Evolutionary conservation across 1,140 invertebrate genomes (phyloP).

Genomic region (Bombus haemorrhoidalis): DNA sequence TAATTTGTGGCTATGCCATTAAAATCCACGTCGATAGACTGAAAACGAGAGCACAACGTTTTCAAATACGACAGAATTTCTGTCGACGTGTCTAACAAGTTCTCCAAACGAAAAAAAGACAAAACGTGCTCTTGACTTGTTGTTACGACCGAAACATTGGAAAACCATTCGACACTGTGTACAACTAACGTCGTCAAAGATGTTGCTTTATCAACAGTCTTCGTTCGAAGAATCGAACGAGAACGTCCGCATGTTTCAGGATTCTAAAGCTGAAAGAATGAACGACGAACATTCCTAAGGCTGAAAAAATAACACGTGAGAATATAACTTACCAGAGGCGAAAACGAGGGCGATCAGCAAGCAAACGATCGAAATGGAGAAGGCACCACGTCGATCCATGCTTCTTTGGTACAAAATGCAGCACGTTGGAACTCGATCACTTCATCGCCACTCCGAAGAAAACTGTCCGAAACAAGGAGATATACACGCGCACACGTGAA

Average conservation of each 20-base stretch:
- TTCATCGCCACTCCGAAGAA: slow-evolving; percentile 19
- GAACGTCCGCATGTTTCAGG: too few species aligned
- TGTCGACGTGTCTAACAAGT: background rate
- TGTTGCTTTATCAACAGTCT: too few species aligned
- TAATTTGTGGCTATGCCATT: background rate
- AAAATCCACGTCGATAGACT: background rate
- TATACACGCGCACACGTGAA: slow-evolving; percentile 28
- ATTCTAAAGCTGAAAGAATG: too few species aligned
- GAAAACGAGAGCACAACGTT: background rate
- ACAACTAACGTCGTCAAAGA: background rate
- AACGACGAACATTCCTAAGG: too few species aligned
- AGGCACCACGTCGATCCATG: slow-evolving; percentile 21
- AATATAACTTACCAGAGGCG: slow-evolving; percentile 28
- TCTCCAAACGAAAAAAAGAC: background rate
- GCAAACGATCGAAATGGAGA: slow-evolving; percentile 26
- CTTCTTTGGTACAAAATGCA: background rate
- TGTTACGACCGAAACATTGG: background rate
- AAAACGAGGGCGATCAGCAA: slow-evolving; percentile 13
- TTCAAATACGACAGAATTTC: background rate
- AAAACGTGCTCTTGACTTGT: background rate
- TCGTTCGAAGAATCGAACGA: too few species aligned
- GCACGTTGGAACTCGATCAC: slow-evolving; percentile 22
- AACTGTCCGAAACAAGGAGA: background rate
- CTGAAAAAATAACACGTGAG: too few species aligned
- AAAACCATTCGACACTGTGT: background rate